Conservation (phyloP, 2,888 invertebrate genomes). For the Elysia crispata region DNA sequence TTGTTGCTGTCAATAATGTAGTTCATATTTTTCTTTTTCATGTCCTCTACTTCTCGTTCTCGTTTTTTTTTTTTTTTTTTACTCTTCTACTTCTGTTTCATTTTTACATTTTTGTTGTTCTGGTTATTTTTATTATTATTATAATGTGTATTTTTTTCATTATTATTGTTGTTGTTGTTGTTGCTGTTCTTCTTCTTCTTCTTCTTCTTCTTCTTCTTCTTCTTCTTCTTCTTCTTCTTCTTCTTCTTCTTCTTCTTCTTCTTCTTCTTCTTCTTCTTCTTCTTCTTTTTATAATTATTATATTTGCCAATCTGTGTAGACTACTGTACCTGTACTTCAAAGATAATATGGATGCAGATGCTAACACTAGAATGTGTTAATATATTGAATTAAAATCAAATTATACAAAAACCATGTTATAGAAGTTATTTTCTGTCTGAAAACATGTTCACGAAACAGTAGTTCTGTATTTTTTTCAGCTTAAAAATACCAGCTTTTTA, state of each 20-base stretch:
- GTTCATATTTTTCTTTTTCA: neutral
- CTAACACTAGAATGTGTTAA: too few relatives aligned
- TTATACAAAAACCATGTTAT: too few relatives aligned
- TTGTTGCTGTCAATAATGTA: neutral
- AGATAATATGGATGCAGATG: too few relatives aligned
- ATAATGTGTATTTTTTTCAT: neutral
- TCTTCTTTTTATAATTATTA: constrained; percentile 15
- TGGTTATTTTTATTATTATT: neutral
- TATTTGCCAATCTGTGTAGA: too few relatives aligned
- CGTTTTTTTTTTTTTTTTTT: neutral
- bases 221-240: constrained; percentile 18
- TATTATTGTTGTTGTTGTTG: constrained; percentile 23
- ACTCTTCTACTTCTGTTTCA: neutral
- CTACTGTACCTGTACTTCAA: too few relatives aligned
- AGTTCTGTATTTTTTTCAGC: too few relatives aligned
- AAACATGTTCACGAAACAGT: too few relatives aligned
- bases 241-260: constrained; percentile 15
- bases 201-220: constrained; percentile 3
- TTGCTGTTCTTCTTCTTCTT: neutral
- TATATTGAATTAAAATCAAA: too few relatives aligned
- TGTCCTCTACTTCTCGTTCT: neutral
- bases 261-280: neutral
- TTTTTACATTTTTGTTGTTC: neutral
- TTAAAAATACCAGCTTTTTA: too few relatives aligned
- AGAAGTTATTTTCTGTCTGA: too few relatives aligned